These are phyloP conservation scores for Polia nebulosa DNA, from an alignment of 2,888 invertebrate species.

Conservation along the genomic window DNA sequence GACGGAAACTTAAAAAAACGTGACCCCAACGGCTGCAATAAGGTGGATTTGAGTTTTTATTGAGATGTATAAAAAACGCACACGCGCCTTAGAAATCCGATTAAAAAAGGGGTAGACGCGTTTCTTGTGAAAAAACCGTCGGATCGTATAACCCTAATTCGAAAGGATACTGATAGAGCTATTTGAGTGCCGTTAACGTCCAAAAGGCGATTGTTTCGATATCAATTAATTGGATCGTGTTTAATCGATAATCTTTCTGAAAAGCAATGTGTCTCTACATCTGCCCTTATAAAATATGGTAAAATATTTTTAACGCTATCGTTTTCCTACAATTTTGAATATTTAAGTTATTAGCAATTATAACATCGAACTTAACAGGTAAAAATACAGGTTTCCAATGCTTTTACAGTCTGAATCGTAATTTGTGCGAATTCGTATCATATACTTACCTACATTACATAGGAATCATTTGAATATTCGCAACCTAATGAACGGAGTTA, in stretches of 20 bases:
- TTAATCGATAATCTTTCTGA: slow-evolving; percentile 88
- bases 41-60: slow-evolving; percentile 88
- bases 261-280: slow-evolving; percentile 86
- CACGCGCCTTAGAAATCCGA: slow-evolving; percentile 88
- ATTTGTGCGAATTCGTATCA: neutral
- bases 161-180: slow-evolving; percentile 88
- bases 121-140: slow-evolving; percentile 80
- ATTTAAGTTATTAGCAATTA: slow-evolving; percentile 16
- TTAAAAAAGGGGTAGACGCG: slow-evolving; percentile 90
- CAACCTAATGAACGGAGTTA: neutral
- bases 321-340: slow-evolving; percentile 42
- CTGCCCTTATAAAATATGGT: slow-evolving; percentile 79
- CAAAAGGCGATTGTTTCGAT: slow-evolving; percentile 86
- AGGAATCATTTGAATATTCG: neutral
- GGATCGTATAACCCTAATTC: slow-evolving; percentile 88
- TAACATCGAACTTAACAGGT: neutral
- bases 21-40: slow-evolving; percentile 87
- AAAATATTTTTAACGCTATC: slow-evolving; percentile 52
- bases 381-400: neutral
- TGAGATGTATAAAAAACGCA: slow-evolving; percentile 80
- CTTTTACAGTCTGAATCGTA: neutral
- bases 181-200: slow-evolving; percentile 85
- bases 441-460: neutral
- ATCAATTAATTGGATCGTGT: slow-evolving; percentile 90
- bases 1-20: slow-evolving; percentile 84